These are phyloP conservation scores for Lepus oiostolus DNA, from an alignment of 2,797 vertebrate genomes.

Conservation along the genomic window DNA sequence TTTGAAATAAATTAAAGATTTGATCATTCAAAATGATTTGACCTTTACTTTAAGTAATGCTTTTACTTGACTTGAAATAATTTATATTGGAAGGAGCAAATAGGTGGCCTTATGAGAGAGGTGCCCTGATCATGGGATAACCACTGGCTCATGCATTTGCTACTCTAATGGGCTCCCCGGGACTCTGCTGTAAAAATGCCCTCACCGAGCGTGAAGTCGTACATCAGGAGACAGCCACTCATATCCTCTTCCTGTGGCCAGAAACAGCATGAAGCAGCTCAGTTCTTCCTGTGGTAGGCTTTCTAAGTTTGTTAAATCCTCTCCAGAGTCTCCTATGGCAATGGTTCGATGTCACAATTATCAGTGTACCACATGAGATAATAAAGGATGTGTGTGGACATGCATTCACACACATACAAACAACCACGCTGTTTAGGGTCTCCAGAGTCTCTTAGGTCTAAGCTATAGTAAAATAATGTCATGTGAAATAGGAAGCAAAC, in stretches of 20 bases:
- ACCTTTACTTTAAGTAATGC: conserved; percentile 20
- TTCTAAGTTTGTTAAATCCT: not conserved
- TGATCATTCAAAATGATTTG: conserved; percentile 2
- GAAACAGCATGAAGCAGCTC: not conserved
- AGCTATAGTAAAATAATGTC: not conserved
- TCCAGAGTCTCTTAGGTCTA: not conserved
- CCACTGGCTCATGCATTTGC: not conserved
- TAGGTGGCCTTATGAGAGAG: not conserved
- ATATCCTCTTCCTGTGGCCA: not conserved
- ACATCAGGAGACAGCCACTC: fast-evolving
- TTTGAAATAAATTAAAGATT: conserved; percentile 61
- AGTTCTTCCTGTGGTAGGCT: not conserved
- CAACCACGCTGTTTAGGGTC: not conserved
- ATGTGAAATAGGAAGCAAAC: not conserved
- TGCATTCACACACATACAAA: not conserved
- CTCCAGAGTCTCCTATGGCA: not conserved
- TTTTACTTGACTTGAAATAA: conserved; percentile 53
- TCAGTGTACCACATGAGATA: not conserved
- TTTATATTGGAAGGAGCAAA: conserved; percentile 27
- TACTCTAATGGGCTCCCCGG: too few relatives aligned
- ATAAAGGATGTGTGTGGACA: not conserved
- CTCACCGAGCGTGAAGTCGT: not conserved
- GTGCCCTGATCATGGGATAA: not conserved
- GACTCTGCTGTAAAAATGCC: not conserved
- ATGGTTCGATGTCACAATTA: not conserved